Evolutionary conservation across 2,797 vertebrate species (phyloP).

Genomic region (Choloepus didactylus): DNA sequence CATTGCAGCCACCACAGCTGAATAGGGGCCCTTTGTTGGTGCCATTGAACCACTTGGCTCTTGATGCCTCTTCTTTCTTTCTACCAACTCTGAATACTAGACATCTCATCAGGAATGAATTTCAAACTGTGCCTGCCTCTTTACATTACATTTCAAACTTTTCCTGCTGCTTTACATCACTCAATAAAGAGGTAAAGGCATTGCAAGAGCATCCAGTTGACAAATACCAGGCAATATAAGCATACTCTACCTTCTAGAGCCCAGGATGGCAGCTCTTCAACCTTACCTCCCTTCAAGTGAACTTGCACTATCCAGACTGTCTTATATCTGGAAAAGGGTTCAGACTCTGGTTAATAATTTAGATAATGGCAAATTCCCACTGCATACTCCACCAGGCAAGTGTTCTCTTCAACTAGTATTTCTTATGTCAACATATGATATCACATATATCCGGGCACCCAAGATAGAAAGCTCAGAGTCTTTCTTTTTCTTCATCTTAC

Average conservation of each 20-base stretch:
- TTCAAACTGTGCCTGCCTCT: neutral
- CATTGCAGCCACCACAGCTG: neutral
- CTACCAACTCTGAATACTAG: neutral
- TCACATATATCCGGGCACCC: neutral
- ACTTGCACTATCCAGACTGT: neutral
- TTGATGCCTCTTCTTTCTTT: neutral
- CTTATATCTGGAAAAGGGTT: neutral
- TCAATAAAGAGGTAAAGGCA: neutral
- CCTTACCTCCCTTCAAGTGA: neutral
- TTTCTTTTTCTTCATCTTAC: neutral
- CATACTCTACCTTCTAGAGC: neutral
- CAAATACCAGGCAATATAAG: neutral
- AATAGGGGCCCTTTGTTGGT: neutral
- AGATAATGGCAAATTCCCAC: neutral
- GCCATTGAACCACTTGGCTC: rapidly evolving
- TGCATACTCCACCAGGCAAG: neutral
- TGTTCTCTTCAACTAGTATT: neutral
- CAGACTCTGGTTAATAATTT: neutral
- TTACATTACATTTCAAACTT: neutral
- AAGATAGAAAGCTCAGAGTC: neutral
- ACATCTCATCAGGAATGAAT: neutral
- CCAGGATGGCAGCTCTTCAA: neutral
- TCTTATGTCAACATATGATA: neutral
- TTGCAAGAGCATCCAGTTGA: neutral
- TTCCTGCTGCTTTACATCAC: neutral